Base-by-base conservation (phyloP, 1,140 invertebrate genomes). In the Helicorthomorpha holstii region DNA sequence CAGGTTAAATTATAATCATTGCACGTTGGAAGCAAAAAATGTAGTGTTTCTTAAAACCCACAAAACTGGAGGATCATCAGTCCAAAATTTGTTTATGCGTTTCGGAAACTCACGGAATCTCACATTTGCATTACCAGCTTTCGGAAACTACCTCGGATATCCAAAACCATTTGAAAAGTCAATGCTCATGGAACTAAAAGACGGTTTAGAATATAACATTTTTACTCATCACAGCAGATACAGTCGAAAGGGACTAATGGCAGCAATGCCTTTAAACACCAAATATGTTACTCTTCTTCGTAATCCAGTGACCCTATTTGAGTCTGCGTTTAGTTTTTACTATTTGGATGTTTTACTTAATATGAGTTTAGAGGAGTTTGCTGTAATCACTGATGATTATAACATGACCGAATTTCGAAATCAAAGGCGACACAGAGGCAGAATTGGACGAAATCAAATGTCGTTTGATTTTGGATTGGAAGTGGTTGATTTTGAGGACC, bases 41-140 rank as follows among this genome's bases (percentile, higher is more conserved):
- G 44, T 61, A 16, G 56, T 66, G 34, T 71, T 72, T 55, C 54
- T 71, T 19, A 71, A 71, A 56, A 65, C 66, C 0, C 69, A 74
- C 60, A 74, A 74, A 63, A 67, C 68, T 49, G 72, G 64, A 2
- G 70, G 70, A 48, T 64, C 64, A 16, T 69, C 71, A 0, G 56
- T 72, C 2, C 69, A 73, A 53, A 73, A 71, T 56, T 68, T 74
- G 45, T 58, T 74, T 4, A 58, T 73, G 56, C 56, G 71, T 23
- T 70, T 63, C 58, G 72, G 66, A 14, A 59, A 62, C 19, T 47
- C 53, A 14, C 57, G 64, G 24, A 57, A 65, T 22, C 54, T 72
- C 19, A 60, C 63, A 29, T 65, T 73, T 54, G 64, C 67, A 4
- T 55, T 73, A 3, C 70, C 70, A 12, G 27, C 26, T 7, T 48